Conservation (phyloP, 2,888 invertebrate genomes). For the Drosophila phalerata region DNA sequence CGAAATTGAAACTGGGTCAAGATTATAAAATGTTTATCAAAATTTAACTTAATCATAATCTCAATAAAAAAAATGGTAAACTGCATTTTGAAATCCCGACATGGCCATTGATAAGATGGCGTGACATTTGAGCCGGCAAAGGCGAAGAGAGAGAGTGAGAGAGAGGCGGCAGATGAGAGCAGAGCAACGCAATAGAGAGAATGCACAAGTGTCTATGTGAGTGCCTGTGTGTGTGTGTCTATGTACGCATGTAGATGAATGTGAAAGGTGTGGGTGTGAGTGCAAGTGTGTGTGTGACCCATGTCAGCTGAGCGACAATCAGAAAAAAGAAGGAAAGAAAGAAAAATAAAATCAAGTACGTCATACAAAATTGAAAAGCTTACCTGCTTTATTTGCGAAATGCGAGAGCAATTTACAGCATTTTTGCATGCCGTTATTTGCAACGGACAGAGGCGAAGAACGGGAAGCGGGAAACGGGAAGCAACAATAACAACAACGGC, state of each 20-base stretch:
- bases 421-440: constrained; percentile 51
- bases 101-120: constrained; percentile 70
- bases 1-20: constrained; percentile 49
- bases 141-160: constrained; percentile 19
- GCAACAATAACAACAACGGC: neutral
- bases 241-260: constrained; percentile 7
- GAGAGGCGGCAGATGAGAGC: constrained; percentile 10
- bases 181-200: constrained; percentile 14
- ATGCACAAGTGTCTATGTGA: constrained; percentile 25
- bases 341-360: constrained; percentile 20
- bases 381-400: constrained; percentile 49
- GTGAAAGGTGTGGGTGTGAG: neutral
- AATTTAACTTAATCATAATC: constrained; percentile 16
- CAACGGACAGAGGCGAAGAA: constrained; percentile 14
- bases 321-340: constrained; percentile 4
- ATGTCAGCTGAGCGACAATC: constrained; percentile 49
- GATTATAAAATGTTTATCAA: constrained; percentile 13
- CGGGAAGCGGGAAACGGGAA: constrained; percentile 3
- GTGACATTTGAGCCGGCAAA: constrained; percentile 60
- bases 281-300: constrained; percentile 21
- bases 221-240: constrained; percentile 6
- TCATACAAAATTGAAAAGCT: constrained; percentile 37
- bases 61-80: neutral
- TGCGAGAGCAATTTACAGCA: constrained; percentile 27
- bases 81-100: constrained; percentile 31